These are phyloP conservation scores for Akabosia matsudoensis DNA, from an alignment of 1,140 invertebrate genomes.

Conservation along the genomic window DNA sequence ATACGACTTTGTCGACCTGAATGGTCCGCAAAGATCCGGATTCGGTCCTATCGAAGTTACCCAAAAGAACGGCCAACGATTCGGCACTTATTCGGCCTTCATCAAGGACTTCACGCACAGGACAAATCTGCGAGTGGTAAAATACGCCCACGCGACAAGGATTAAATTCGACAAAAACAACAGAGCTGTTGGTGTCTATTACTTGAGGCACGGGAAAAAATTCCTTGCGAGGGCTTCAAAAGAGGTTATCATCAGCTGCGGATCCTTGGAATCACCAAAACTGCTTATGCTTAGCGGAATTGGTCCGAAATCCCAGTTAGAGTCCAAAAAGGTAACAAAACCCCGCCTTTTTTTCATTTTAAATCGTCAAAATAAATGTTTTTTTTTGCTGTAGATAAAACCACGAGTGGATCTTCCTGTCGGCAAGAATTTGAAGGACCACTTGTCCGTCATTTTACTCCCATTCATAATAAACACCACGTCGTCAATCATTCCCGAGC, in stretches of 20 bases:
- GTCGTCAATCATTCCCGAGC: constrained; percentile 24
- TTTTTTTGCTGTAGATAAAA: constrained; percentile 31
- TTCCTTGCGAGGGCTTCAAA: constrained; percentile 61
- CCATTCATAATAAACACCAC: constrained; percentile 27
- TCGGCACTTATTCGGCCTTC: constrained; percentile 34
- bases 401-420: constrained; percentile 35
- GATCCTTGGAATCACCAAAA: constrained; percentile 71
- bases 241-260: constrained; percentile 74
- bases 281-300: constrained; percentile 51
- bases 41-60: constrained; percentile 30
- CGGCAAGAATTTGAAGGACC: constrained; percentile 38
- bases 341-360: not conserved
- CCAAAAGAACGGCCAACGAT: constrained; percentile 37
- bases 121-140: constrained; percentile 34
- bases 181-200: constrained; percentile 61
- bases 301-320: constrained; percentile 38
- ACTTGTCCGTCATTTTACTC: constrained; percentile 12
- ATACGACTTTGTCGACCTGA: constrained; percentile 27
- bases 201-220: constrained; percentile 56
- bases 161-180: constrained; percentile 38
- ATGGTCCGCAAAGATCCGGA: constrained; percentile 33
- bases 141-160: constrained; percentile 41
- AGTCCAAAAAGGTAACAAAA: constrained; percentile 10
- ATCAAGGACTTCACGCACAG: constrained; percentile 20
- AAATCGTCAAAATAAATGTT: not conserved